Conservation (phyloP, 2,113 vertebrate genomes). For the Mormyrus lacerda region DNA sequence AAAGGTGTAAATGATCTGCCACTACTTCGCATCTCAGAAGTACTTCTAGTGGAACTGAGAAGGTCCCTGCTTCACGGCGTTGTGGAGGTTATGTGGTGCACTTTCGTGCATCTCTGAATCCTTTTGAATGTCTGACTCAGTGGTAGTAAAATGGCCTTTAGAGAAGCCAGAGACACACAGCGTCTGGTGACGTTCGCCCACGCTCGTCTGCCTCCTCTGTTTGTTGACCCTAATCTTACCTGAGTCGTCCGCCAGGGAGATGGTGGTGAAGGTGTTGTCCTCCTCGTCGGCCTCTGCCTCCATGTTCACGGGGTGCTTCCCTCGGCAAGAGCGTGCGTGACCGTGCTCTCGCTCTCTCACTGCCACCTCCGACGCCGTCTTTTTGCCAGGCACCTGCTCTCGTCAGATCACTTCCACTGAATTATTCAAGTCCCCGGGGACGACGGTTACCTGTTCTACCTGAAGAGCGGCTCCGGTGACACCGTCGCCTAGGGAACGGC, state of each 20-base stretch:
- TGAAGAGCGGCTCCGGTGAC: constrained; percentile 10
- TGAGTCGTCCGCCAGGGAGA: constrained; percentile 18
- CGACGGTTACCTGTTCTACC: constrained; percentile 20
- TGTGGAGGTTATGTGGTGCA: background rate
- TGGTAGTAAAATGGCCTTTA: background rate
- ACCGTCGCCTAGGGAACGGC: constrained; percentile 10
- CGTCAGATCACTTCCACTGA: background rate
- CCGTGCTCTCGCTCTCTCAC: background rate
- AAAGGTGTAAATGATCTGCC: background rate
- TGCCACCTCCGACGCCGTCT: background rate
- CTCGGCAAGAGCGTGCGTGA: background rate
- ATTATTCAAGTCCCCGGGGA: constrained; percentile 19
- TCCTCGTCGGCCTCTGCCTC: background rate
- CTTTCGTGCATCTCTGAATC: background rate
- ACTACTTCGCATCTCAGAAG: background rate
- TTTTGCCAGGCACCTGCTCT: background rate
- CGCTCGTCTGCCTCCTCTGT: background rate
- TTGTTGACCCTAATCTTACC: background rate
- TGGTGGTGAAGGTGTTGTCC: constrained; percentile 5
- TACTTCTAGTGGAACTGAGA: background rate
- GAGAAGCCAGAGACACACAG: background rate
- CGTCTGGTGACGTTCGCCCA: background rate
- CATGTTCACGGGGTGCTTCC: background rate
- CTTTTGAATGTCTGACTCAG: background rate
- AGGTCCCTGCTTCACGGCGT: background rate